Evolutionary conservation across 2,888 invertebrate genomes (phyloP).

Genomic region (Clanis bilineata): DNA sequence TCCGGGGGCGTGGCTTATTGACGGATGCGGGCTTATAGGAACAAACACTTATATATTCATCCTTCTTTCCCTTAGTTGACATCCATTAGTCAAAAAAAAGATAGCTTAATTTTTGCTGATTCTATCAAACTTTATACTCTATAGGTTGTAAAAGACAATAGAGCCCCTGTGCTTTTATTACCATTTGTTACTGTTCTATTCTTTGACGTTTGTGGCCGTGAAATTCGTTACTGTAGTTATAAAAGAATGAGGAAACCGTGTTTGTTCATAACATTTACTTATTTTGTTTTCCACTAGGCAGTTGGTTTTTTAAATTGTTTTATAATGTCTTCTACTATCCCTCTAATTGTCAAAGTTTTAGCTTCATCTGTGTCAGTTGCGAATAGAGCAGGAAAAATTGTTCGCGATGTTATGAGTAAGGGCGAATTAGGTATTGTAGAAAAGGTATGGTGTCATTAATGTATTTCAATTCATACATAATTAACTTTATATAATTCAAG

Average conservation of each 20-base stretch:
- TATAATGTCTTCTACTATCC: slow-evolving; percentile 83
- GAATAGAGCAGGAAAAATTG: slow-evolving; percentile 92
- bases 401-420: slow-evolving; percentile 93
- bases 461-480: too few relatives aligned
- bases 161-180: too few relatives aligned
- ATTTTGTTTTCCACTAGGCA: neutral
- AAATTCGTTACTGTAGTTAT: neutral
- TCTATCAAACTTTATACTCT: too few relatives aligned
- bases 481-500: neutral
- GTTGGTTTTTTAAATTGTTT: neutral
- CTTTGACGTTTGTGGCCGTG: neutral
- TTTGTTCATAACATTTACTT: neutral
- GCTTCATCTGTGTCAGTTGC: slow-evolving; percentile 92
- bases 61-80: too few relatives aligned
- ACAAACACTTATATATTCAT: too few relatives aligned
- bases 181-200: too few relatives aligned
- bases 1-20: too few relatives aligned
- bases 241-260: neutral
- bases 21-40: too few relatives aligned
- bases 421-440: slow-evolving; percentile 96
- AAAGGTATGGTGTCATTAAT: slow-evolving; percentile 84
- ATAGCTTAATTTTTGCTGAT: too few relatives aligned
- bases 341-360: slow-evolving; percentile 86
- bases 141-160: too few relatives aligned
- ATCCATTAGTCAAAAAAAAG: too few relatives aligned